Evolutionary conservation across 1,140 invertebrate genomes (phyloP).

Genomic region (Acyrthosiphon pisum): DNA sequence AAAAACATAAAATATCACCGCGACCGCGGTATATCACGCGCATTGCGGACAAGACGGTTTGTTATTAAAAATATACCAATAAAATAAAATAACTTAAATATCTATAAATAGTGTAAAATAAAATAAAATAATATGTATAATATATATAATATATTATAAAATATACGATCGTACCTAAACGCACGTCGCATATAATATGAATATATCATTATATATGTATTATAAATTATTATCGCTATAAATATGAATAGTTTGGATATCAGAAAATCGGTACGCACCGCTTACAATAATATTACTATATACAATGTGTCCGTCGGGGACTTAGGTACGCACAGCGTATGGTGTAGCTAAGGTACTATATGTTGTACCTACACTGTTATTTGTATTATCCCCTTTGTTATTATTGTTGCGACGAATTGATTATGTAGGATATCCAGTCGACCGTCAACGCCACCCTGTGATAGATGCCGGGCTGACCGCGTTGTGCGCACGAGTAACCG

Average conservation of each 20-base stretch:
- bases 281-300: neutral
- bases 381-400: neutral
- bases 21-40: neutral
- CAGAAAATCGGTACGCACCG: neutral
- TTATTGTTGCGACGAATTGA: conserved; percentile 60
- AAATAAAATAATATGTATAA: conserved; percentile 5
- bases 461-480: conserved; percentile 92
- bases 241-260: conserved; percentile 28
- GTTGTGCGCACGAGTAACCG: conserved; percentile 90
- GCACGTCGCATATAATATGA: neutral
- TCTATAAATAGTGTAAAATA: conserved; percentile 5
- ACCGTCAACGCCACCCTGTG: conserved; percentile 92
- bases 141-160: neutral
- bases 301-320: neutral
- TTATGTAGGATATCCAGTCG: conserved; percentile 78
- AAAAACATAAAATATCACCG: neutral
- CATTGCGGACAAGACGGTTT: neutral
- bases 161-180: neutral
- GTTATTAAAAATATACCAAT: neutral
- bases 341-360: neutral
- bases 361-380: neutral
- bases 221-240: conserved; percentile 16
- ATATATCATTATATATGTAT: neutral
- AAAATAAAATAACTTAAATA: conserved; percentile 25
- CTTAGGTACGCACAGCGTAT: neutral